A percentile compares a stretch with the other conserved stretches of the same genome.
Conservation (phyloP, 2,797 vertebrate species). For the Cossypha polioptera region DNA sequence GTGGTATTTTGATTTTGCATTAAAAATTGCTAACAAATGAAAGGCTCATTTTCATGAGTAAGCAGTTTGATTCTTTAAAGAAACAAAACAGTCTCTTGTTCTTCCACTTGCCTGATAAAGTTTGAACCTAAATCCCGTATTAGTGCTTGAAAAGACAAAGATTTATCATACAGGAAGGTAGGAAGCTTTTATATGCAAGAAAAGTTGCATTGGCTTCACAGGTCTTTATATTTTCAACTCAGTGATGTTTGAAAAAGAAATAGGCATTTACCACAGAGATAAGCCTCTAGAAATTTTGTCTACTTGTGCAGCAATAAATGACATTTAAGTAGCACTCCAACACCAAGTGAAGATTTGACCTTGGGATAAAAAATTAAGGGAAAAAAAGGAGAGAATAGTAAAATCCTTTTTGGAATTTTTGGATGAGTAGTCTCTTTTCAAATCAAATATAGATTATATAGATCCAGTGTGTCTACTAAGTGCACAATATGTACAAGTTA, state of each 20-base stretch:
- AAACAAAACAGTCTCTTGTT: background rate
- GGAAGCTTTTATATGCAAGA: background rate
- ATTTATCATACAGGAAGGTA: background rate
- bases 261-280: background rate
- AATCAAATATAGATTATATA: conserved; percentile 5
- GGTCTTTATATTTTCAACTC: background rate
- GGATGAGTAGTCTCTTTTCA: background rate
- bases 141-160: background rate
- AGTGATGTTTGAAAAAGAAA: background rate
- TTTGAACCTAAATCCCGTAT: background rate
- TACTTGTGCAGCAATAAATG: background rate
- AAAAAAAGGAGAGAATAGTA: background rate
- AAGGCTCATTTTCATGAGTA: background rate
- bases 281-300: background rate
- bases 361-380: background rate
- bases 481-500: background rate
- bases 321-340: background rate
- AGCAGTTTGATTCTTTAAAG: background rate
- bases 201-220: background rate
- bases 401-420: background rate
- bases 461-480: background rate
- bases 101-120: background rate
- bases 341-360: background rate
- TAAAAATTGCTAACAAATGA: background rate
- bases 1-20: background rate